A percentile compares a stretch with the other conserved stretches of the same genome.
phyloP scores from a whole-genome alignment of 2,113 vertebrate genomes.

The Gila orcuttii region DNA sequence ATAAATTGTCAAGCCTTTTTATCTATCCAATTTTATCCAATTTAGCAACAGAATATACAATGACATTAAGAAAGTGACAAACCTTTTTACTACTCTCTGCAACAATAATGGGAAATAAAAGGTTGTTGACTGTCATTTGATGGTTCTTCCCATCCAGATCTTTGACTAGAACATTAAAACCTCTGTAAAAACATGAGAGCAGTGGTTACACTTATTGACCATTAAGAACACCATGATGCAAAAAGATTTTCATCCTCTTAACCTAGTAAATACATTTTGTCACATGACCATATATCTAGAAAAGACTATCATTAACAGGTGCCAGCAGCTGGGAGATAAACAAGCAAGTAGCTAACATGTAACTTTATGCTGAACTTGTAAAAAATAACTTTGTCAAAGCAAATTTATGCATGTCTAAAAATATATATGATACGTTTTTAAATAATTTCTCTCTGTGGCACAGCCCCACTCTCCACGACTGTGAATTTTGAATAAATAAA shows the following conservation, averaged over 20 bases:
- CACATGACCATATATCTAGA: background rate
- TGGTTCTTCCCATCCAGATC: slow-evolving; percentile 92
- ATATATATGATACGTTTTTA: too few relatives aligned
- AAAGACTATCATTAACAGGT: too few relatives aligned
- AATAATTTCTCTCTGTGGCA: too few relatives aligned
- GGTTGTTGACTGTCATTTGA: slow-evolving; percentile 90
- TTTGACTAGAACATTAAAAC: slow-evolving; percentile 90
- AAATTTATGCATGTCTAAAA: too few relatives aligned
- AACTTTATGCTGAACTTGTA: too few relatives aligned
- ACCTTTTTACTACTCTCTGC: slow-evolving; percentile 92
- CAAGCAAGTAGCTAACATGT: too few relatives aligned
- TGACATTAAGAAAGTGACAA: slow-evolving; percentile 22
- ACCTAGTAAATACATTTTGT: background rate
- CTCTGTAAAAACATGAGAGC: slow-evolving; percentile 71
- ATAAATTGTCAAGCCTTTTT: background rate
- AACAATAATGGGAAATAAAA: slow-evolving; percentile 85
- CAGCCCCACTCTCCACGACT: too few relatives aligned
- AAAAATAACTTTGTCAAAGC: too few relatives aligned
- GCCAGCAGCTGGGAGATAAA: too few relatives aligned
- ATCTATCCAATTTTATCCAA: background rate
- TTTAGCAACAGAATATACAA: background rate
- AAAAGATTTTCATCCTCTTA: background rate
- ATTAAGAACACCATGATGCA: too few relatives aligned
- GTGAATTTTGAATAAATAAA: too few relatives aligned
- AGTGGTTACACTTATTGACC: background rate